Base-by-base conservation (phyloP, 2,888 invertebrate genomes). In the Pollenia labialis region DNA sequence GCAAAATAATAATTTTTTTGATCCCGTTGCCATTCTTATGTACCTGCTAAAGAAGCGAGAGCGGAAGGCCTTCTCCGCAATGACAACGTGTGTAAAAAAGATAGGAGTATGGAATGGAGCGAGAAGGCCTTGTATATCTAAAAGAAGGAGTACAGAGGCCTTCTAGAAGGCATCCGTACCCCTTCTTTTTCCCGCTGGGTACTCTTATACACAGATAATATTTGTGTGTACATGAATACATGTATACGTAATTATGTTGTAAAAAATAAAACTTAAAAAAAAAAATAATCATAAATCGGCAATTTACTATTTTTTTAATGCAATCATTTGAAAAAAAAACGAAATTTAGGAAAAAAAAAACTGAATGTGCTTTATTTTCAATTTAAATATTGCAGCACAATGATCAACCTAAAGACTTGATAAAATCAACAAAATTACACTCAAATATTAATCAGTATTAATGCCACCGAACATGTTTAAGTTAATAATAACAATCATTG, bases 221-320 rank as follows among this genome's bases (percentile, higher is more conserved):
- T 2, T 50, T 54, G 12, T 18, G 50, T 66, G 40, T 11, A 66
- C 4, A 50, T 16, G 7, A 12, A 60, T 58, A 3, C 56, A 58
- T 32, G 14, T 18, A 56, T 68, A 46, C 44, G 46, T 16, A 77
- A 77, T 68, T 56, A 69, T 72, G 71, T 66, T 71, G 50, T 58
- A 62, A 60, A 64, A 54, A 54, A 23, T 54, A 69, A 23, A 60
- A 32, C 11, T 46, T 18, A 46, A 54, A 68, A 32, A 32, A 72
- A 80, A 81, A 74, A 64, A 48, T 75, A 18, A 62, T 79, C 69
- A 75, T 75, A 69, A 80, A 85, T 79, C 72, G 76, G n/a, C 18
- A 76, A 77, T 77, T 72, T 58, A 58, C 16, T 14, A 56, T 54
- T 4, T 68, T 76, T 58, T 46, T 52, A 42, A 18, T 68, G 32